Evolutionary conservation across 2,797 vertebrate species (phyloP).

Genomic region (Cyclopterus lumpus): DNA sequence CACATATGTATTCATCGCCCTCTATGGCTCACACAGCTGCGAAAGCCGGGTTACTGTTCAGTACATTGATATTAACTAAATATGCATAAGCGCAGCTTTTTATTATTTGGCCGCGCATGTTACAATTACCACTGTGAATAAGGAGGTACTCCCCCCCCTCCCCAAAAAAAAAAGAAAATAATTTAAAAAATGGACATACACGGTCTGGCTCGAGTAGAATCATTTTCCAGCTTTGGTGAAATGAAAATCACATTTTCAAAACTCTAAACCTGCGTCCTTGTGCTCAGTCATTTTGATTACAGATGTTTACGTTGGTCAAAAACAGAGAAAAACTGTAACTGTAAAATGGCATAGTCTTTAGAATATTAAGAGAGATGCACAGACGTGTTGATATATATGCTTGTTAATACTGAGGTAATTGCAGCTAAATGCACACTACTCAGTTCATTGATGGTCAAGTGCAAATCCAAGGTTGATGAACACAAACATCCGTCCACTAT

Average conservation of each 20-base stretch:
- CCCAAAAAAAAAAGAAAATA: background rate
- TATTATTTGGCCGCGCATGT: background rate
- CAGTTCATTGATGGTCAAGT: background rate
- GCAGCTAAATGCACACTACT: background rate
- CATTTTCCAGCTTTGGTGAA: background rate
- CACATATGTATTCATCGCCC: background rate
- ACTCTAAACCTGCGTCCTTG: background rate
- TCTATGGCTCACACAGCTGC: background rate
- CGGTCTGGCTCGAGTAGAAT: background rate
- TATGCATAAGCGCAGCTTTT: background rate
- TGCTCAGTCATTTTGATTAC: too few relatives aligned
- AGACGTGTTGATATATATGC: background rate
- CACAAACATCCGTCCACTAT: background rate
- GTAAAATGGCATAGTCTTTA: background rate
- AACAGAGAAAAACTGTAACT: background rate
- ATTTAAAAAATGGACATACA: too few relatives aligned
- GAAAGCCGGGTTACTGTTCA: background rate
- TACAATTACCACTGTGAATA: background rate
- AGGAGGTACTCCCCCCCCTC: too few relatives aligned
- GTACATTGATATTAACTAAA: background rate
- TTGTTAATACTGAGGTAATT: background rate
- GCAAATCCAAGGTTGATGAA: background rate
- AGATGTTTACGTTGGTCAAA: too few relatives aligned
- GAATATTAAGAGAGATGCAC: background rate
- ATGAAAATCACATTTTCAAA: background rate